Evolutionary conservation across 92 coral and sea anemone species (phyloP).

Genomic region (Umimayanthus chanpuru): DNA sequence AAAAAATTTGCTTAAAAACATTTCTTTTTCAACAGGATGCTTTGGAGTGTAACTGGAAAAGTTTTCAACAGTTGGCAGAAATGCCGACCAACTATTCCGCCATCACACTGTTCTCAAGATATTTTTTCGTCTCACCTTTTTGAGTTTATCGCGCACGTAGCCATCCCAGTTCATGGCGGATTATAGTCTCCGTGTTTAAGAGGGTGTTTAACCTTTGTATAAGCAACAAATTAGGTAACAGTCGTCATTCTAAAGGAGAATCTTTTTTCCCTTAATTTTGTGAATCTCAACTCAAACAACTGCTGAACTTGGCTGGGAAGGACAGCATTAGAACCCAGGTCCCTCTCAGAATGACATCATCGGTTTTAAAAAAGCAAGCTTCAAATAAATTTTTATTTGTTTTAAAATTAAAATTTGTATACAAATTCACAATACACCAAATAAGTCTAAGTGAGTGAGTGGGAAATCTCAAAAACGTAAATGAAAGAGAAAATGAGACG

Average conservation of each 20-base stretch:
- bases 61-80: neutral
- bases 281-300: neutral
- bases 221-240: constrained; percentile 19
- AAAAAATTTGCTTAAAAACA: too few species aligned
- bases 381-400: neutral
- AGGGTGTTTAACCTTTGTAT: neutral
- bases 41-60: neutral
- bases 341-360: constrained; percentile 25
- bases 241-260: neutral
- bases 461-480: neutral
- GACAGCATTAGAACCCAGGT: constrained; percentile 28
- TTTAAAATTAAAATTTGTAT: neutral
- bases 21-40: neutral
- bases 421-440: neutral
- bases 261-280: neutral
- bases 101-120: neutral
- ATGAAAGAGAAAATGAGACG: neutral
- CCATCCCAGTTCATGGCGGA: constrained; percentile 58
- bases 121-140: constrained; percentile 48
- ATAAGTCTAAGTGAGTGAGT: too few species aligned
- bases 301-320: constrained; percentile 12
- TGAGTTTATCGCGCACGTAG: constrained; percentile 57
- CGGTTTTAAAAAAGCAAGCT: neutral
- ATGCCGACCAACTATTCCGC: constrained; percentile 13
- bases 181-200: neutral